A percentile compares a stretch with the other conserved stretches of the same genome.
Evolutionary conservation across 1,140 invertebrate genomes (phyloP).

Genomic region (Drosophila carrolli): DNA sequence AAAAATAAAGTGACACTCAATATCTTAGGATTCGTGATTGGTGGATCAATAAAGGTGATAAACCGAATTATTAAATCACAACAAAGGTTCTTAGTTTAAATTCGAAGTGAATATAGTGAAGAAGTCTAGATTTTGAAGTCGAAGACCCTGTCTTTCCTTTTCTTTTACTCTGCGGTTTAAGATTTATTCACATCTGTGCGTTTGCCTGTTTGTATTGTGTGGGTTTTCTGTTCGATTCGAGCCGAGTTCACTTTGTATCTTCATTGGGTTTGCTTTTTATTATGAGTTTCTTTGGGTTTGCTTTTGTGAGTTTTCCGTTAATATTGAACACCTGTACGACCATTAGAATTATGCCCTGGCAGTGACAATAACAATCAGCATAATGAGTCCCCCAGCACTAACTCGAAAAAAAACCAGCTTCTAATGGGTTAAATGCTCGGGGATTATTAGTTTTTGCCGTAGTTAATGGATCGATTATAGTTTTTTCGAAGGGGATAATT

Average conservation of each 20-base stretch:
- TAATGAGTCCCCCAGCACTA: constrained; percentile 1
- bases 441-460: constrained; percentile 2
- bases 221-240: constrained; percentile 14
- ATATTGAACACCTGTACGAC: constrained; percentile 57
- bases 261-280: constrained; percentile 14
- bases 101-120: not conserved
- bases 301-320: constrained; percentile 17
- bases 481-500: not conserved
- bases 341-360: constrained; percentile 25
- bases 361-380: constrained; percentile 40
- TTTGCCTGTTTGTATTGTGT: constrained; percentile 33
- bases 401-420: not conserved
- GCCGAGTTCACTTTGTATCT: constrained; percentile 17
- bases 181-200: constrained; percentile 42
- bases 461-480: not conserved
- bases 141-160: not conserved
- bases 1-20: no score
- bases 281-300: constrained; percentile 13
- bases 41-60: no score
- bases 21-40: no score
- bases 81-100: not conserved
- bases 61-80: no score
- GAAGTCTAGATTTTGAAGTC: not conserved
- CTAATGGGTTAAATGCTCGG: constrained; percentile 1
- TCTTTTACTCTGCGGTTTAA: constrained; percentile 11